Evolutionary conservation across 2,797 vertebrate genomes (phyloP).

Genomic region (Orientallactaga sibirica): DNA sequence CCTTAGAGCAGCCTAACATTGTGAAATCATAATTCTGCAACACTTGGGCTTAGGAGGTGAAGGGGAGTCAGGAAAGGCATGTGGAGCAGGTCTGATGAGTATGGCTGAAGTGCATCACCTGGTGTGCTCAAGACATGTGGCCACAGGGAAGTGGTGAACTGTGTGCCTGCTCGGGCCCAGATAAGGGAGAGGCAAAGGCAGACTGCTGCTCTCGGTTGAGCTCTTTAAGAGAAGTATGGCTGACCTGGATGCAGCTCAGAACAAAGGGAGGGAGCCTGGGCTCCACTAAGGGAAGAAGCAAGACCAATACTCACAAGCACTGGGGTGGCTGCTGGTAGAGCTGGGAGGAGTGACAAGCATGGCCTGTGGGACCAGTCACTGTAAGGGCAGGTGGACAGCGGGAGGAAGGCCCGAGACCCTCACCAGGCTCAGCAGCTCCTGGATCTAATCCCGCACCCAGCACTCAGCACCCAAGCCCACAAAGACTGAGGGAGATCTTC

Average conservation of each 20-base stretch:
- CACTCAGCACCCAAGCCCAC: not conserved
- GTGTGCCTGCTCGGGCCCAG: not conserved
- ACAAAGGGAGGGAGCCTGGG: not conserved
- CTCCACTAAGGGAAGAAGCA: not conserved
- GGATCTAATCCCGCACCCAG: not conserved
- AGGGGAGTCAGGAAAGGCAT: not conserved
- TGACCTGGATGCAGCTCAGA: not conserved
- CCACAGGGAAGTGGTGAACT: not conserved
- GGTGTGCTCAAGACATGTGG: not conserved
- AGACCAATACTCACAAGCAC: not conserved
- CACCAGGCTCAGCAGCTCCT: not conserved
- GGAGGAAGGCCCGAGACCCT: not conserved
- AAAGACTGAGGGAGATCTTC: not conserved
- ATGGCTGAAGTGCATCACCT: not conserved
- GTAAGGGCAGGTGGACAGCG: not conserved
- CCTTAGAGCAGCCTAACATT: not conserved
- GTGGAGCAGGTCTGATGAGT: not conserved
- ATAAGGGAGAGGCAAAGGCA: not conserved
- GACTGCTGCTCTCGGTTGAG: not conserved
- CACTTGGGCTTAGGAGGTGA: not conserved
- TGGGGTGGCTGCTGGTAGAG: not conserved
- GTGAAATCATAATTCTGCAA: not conserved
- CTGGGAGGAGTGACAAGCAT: not conserved
- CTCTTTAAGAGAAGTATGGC: not conserved
- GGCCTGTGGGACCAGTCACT: not conserved